Conservation (phyloP, 2,797 vertebrate genomes). For the Masticophis lateralis region DNA sequence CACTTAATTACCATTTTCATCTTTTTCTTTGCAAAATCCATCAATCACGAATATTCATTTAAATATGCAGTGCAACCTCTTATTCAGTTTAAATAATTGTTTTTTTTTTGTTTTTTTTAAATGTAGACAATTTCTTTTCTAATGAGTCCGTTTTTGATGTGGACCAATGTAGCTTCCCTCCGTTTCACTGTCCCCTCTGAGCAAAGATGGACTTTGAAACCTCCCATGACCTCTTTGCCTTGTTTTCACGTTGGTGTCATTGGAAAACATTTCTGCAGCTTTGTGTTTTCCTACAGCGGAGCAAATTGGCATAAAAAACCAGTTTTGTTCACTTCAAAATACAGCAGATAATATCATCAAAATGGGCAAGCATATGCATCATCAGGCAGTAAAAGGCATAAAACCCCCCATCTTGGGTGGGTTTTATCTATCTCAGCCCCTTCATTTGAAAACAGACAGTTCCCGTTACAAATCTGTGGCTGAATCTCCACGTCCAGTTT, state of each 20-base stretch:
- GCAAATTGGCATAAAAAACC: background rate
- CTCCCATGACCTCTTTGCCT: background rate
- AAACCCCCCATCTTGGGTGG: background rate
- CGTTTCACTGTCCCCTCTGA: constrained; percentile 24
- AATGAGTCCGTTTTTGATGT: background rate
- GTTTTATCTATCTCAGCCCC: rapidly evolving
- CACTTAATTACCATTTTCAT: constrained; percentile 46
- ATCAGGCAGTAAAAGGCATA: background rate
- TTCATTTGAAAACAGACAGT: background rate
- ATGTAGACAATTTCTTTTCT: background rate
- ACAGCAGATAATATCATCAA: background rate
- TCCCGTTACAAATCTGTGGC: constrained; percentile 34
- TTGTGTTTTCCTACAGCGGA: background rate
- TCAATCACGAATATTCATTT: constrained; percentile 34
- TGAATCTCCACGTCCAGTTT: constrained; percentile 21
- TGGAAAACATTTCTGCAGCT: background rate
- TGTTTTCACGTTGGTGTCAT: background rate
- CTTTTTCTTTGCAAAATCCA: constrained; percentile 53
- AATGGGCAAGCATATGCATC: background rate
- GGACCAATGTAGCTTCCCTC: background rate
- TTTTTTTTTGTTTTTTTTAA: background rate
- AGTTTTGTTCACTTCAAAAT: background rate
- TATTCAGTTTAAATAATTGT: background rate
- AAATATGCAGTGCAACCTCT: constrained; percentile 11
- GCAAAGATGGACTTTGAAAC: background rate